Base-by-base conservation (phyloP, 2,888 invertebrate genomes). In the Cordilura impudica region DNA sequence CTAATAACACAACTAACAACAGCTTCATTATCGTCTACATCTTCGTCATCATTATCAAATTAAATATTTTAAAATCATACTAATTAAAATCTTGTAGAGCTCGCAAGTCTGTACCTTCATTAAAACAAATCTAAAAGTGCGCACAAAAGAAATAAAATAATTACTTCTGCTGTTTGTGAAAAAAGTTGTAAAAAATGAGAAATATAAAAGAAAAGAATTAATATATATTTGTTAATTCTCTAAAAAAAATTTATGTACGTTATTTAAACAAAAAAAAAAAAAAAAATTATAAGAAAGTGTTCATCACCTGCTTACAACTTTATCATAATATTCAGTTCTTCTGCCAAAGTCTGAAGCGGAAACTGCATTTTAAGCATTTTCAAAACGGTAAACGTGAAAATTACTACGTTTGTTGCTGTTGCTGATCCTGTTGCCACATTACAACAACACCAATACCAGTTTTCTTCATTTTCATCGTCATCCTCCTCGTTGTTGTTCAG, bases 181-280 rank as follows among this genome's bases (percentile, higher is more conserved):
- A 35, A 16, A 58, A 58, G 35, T 4, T 26, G 12, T 19, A 58
- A 16, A 31, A 54, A 26, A 18, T 26, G 16, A 19, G 29, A 53
- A 39, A 16, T 65, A 29, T 49, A 43, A 14, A 8, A 19, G 12
- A 53, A 63, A 16, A 51, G 61, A 72, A 35, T 45, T 8, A 49
- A 58, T 56, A 51, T 63, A 66, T 26, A 31, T 21, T 71, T 58
- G n/a, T 58, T 58, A 67, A 53, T 47, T 63, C 26, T 56, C 56
- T 70, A 35, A 12, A 51, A 8, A n/a, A 47, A 45, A 4, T 21
- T 8, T 14, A 61, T 14, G 31, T 45, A 23, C 35, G 19, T 31
- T 63, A 12, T 39, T 60, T 60, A 43, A 3, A 31, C 8, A 29
- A 29, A 19, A 29, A 56, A 29, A 56, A 56, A 43, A 43, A 58